These are phyloP conservation scores for Pristionchus japonicus DNA, from an alignment of 2,888 invertebrate species.

Conservation along the genomic window DNA sequence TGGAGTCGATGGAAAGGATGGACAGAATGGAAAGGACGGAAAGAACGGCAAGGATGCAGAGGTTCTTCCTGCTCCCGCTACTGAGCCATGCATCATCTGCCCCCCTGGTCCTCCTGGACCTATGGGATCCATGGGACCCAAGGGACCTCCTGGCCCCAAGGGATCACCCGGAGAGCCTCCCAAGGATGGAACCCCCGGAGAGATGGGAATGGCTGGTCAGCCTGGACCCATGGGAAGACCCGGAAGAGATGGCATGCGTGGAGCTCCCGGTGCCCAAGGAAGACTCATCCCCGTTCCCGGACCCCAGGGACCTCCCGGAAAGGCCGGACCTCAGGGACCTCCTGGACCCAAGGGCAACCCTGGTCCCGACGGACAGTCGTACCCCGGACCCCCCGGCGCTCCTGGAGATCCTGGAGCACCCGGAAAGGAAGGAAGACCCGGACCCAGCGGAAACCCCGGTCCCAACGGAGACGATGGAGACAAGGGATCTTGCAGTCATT, in stretches of 20 bases:
- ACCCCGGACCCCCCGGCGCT: constrained; percentile 66
- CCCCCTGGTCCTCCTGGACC: constrained; percentile 71
- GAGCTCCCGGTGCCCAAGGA: constrained; percentile 67
- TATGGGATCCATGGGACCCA: constrained; percentile 73
- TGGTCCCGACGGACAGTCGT: constrained; percentile 69
- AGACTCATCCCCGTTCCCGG: constrained; percentile 68
- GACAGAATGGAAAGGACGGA: constrained; percentile 66
- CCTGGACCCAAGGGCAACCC: constrained; percentile 67
- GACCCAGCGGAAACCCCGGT: constrained; percentile 64
- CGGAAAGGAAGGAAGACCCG: constrained; percentile 65
- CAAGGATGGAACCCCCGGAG: constrained; percentile 64
- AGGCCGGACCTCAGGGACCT: constrained; percentile 65
- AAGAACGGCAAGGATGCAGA: constrained; percentile 66
- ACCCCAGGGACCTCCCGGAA: constrained; percentile 67
- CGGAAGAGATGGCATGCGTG: constrained; percentile 68
- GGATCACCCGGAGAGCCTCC: constrained; percentile 64
- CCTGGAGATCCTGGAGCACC: constrained; percentile 68
- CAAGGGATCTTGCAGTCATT: constrained; percentile 65
- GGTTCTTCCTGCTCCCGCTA: constrained; percentile 62
- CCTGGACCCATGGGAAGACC: constrained; percentile 67
- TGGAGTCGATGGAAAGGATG: constrained; percentile 69
- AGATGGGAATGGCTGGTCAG: constrained; percentile 68
- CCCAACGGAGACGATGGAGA: constrained; percentile 67
- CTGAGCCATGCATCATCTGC: constrained; percentile 71
- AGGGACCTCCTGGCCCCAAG: constrained; percentile 62